phyloP scores from a whole-genome alignment of 2,113 vertebrate species.

The Hippocampus mohnikei region DNA sequence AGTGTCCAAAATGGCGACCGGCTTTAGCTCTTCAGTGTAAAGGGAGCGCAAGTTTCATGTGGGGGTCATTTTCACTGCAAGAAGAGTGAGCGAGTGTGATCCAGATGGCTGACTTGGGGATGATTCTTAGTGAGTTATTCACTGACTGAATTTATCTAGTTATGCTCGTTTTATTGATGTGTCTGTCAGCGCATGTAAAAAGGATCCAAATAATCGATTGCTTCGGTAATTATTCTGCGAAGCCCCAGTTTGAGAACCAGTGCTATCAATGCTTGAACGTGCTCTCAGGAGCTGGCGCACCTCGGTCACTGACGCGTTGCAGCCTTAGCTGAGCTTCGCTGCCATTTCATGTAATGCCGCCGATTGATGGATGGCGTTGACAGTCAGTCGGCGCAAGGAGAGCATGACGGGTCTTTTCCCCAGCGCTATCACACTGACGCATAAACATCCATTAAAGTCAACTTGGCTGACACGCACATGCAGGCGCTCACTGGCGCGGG shows the following conservation, averaged over 20 bases:
- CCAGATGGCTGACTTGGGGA: no score
- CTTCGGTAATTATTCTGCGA: background rate
- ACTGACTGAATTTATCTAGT: background rate
- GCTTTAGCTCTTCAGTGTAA: no score
- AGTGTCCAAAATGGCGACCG: no score
- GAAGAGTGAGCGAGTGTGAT: background rate
- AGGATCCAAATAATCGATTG: background rate
- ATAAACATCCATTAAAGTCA: slow-evolving; percentile 2
- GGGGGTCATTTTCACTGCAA: background rate
- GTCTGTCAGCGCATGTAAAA: background rate
- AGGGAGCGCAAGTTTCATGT: no score
- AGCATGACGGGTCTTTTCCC: slow-evolving; percentile 29
- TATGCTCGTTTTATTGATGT: background rate
- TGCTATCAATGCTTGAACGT: background rate
- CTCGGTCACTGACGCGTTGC: slow-evolving; percentile 23
- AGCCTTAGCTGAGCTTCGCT: slow-evolving; percentile 17
- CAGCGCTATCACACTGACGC: slow-evolving; percentile 14
- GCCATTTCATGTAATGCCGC: slow-evolving; percentile 34
- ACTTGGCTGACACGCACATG: slow-evolving; percentile 1
- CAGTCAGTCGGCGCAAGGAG: slow-evolving; percentile 37
- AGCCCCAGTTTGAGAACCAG: background rate
- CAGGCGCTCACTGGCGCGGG: background rate
- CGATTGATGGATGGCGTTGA: slow-evolving; percentile 50
- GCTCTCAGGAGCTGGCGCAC: slow-evolving; percentile 11
- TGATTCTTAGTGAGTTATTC: background rate